These are phyloP conservation scores for Danaus plexippus DNA, from an alignment of 1,140 invertebrate species.

Conservation along the genomic window DNA sequence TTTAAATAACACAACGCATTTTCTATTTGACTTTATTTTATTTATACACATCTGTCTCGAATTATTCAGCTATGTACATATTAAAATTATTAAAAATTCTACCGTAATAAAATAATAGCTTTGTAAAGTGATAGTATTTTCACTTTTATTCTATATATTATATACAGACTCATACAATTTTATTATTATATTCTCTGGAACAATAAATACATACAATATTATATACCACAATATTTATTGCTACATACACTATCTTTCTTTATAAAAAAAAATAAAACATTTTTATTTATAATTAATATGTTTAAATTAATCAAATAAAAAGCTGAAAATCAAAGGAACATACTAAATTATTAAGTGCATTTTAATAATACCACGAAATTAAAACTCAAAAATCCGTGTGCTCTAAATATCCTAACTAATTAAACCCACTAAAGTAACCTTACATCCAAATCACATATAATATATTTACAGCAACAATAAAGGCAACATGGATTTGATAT, in stretches of 20 bases:
- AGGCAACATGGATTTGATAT: conserved; percentile 26
- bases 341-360: too few species aligned
- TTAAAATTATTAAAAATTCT: conserved; percentile 50
- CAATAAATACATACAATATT: conserved; percentile 9
- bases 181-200: conserved; percentile 20
- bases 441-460: conserved; percentile 15
- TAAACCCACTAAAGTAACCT: too few species aligned
- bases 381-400: too few species aligned
- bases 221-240: conserved; percentile 10
- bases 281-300: too few species aligned
- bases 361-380: too few species aligned
- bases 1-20: not conserved
- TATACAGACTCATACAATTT: conserved; percentile 29
- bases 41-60: conserved; percentile 62
- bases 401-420: too few species aligned
- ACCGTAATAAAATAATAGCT: conserved; percentile 63
- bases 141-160: conserved; percentile 32
- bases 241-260: conserved; percentile 7
- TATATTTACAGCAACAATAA: conserved; percentile 52
- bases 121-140: conserved; percentile 31
- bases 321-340: too few species aligned
- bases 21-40: conserved; percentile 50
- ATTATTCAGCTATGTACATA: conserved; percentile 58
- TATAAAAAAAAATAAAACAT: too few species aligned
- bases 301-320: too few species aligned